phyloP scores from a whole-genome alignment of 2,113 vertebrate genomes.

The Ancistrus triradiatus region DNA sequence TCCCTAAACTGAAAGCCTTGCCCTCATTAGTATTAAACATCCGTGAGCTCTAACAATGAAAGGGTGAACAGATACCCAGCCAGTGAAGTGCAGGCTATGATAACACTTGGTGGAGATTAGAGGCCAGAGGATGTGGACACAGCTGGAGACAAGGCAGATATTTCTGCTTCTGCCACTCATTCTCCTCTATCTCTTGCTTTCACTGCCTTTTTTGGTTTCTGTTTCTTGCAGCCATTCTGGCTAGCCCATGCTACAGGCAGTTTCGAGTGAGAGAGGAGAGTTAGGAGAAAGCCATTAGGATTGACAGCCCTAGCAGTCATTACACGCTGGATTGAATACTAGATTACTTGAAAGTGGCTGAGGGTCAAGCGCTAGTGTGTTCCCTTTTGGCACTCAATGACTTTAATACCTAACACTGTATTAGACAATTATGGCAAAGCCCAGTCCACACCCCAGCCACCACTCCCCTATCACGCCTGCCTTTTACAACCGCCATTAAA shows the following conservation, averaged over 20 bases:
- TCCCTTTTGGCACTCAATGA: slow-evolving; percentile 99
- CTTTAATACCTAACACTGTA: slow-evolving; percentile 99
- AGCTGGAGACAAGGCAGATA: slow-evolving; percentile 26
- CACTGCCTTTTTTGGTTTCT: background rate
- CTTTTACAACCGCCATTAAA: slow-evolving; percentile 51
- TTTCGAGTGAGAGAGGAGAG: slow-evolving; percentile 75
- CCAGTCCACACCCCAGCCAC: slow-evolving; percentile 79
- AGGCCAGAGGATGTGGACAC: slow-evolving; percentile 22
- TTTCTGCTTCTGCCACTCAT: slow-evolving; percentile 60
- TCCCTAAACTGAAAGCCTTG: slow-evolving; percentile 20
- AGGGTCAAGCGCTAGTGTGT: slow-evolving; percentile 98
- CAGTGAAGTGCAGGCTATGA: slow-evolving; percentile 4
- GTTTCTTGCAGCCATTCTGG: background rate
- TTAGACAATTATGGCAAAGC: slow-evolving; percentile 99
- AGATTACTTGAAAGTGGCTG: slow-evolving; percentile 99
- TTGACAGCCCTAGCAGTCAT: slow-evolving; percentile 99
- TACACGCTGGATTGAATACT: slow-evolving; percentile 99
- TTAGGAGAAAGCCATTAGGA: slow-evolving; percentile 88
- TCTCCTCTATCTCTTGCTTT: slow-evolving; percentile 73
- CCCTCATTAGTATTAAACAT: slow-evolving; percentile 64
- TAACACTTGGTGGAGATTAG: slow-evolving; percentile 27
- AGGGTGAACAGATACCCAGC: slow-evolving; percentile 14
- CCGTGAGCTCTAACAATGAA: slow-evolving; percentile 49
- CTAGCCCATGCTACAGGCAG: slow-evolving; percentile 62
- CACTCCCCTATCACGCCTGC: slow-evolving; percentile 54